These are phyloP conservation scores for Lycophotia porphyrea DNA, from an alignment of 2,888 invertebrate genomes.

Conservation along the genomic window DNA sequence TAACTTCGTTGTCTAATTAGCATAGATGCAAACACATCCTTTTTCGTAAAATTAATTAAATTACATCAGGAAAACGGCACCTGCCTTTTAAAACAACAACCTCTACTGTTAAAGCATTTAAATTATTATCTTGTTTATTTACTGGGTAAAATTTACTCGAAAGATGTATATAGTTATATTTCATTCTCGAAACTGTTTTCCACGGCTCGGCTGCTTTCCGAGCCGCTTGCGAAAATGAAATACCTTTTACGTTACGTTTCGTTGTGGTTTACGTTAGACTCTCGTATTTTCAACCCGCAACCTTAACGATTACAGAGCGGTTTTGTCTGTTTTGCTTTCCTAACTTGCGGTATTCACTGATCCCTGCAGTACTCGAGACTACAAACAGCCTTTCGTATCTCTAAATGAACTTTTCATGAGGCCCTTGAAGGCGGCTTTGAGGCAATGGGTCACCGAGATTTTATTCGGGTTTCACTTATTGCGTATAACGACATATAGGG, in stretches of 20 bases:
- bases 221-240: conserved; percentile 68
- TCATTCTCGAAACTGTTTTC: conserved; percentile 61
- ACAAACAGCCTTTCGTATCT: conserved; percentile 76
- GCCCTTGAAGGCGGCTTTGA: conserved; percentile 70
- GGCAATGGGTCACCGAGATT: conserved; percentile 78
- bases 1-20: background rate
- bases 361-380: conserved; percentile 69
- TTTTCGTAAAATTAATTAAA: conserved; percentile 6
- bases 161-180: conserved; percentile 53
- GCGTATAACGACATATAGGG: conserved; percentile 38
- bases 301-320: conserved; percentile 70
- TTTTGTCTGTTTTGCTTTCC: conserved; percentile 72
- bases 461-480: conserved; percentile 50
- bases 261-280: conserved; percentile 69
- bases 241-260: conserved; percentile 69
- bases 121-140: conserved; percentile 58
- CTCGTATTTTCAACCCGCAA: conserved; percentile 66
- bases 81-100: conserved; percentile 16
- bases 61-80: background rate
- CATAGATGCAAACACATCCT: background rate
- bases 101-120: conserved; percentile 28
- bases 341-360: conserved; percentile 71
- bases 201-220: conserved; percentile 60
- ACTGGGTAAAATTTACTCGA: conserved; percentile 33
- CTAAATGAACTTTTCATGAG: conserved; percentile 77